These are phyloP conservation scores for Adelphocoris suturalis DNA, from an alignment of 2,888 invertebrate species.

Conservation along the genomic window DNA sequence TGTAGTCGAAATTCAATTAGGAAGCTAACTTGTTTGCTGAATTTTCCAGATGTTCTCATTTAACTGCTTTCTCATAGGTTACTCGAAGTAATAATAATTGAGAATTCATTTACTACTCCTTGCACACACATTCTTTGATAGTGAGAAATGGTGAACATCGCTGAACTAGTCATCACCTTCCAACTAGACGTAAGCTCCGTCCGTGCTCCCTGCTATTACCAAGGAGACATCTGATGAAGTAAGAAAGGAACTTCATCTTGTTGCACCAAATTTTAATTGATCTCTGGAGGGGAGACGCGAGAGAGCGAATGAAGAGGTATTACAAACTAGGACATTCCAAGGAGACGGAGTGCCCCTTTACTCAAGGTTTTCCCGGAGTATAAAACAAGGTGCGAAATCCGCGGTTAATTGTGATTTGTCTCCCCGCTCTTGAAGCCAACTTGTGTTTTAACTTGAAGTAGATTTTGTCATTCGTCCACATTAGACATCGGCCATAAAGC, in stretches of 20 bases:
- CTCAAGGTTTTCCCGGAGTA: constrained; percentile 62
- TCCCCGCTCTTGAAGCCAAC: constrained; percentile 69
- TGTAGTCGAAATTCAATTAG: too few relatives aligned
- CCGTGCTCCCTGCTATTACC: not conserved
- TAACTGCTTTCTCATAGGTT: too few relatives aligned
- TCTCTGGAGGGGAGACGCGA: not conserved
- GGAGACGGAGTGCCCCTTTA: constrained; percentile 65
- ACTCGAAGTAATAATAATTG: too few relatives aligned
- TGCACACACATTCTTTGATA: too few relatives aligned
- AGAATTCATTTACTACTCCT: too few relatives aligned
- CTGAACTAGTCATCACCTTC: too few relatives aligned
- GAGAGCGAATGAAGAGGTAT: constrained; percentile 60
- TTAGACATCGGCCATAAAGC: constrained; percentile 74
- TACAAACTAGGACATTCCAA: constrained; percentile 34
- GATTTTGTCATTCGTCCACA: constrained; percentile 75
- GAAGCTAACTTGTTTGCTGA: too few relatives aligned
- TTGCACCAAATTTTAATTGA: constrained; percentile 25
- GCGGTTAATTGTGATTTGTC: constrained; percentile 74
- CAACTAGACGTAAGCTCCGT: too few relatives aligned
- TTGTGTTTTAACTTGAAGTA: constrained; percentile 75
- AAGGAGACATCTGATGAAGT: not conserved
- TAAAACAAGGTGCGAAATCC: constrained; percentile 71
- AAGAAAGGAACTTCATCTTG: not conserved
- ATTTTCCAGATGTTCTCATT: too few relatives aligned
- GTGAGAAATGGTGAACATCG: too few relatives aligned